These are phyloP conservation scores for Pungitius pungitius DNA, from an alignment of 2,113 vertebrate genomes.

Conservation along the genomic window DNA sequence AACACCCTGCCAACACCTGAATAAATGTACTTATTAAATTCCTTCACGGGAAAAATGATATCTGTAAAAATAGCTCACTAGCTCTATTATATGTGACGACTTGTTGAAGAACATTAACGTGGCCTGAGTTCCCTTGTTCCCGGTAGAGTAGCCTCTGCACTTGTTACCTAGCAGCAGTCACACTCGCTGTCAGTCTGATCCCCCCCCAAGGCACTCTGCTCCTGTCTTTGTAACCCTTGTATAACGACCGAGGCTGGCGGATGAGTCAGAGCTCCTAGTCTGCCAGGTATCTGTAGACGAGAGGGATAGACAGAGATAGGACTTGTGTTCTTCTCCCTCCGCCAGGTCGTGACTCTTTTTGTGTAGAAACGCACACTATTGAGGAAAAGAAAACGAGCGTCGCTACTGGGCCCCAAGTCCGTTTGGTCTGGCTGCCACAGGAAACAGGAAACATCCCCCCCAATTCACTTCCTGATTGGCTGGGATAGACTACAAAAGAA, in stretches of 20 bases:
- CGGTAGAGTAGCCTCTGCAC: conserved; percentile 21
- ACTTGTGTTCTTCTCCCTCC: conserved; percentile 3
- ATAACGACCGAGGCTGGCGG: conserved; percentile 50
- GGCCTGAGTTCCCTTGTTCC: conserved; percentile 18
- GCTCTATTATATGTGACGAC: conserved; percentile 3
- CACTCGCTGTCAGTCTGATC: conserved; percentile 38
- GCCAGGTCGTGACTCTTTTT: conserved; percentile 67
- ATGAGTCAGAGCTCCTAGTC: conserved; percentile 62
- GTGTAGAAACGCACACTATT: conserved; percentile 69
- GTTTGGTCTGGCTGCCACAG: conserved; percentile 79
- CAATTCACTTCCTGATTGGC: conserved; percentile 82
- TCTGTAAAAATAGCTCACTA: background rate
- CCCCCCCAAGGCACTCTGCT: conserved; percentile 44
- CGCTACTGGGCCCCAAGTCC: conserved; percentile 49
- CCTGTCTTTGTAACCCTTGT: conserved; percentile 56
- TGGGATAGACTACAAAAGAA: conserved; percentile 80
- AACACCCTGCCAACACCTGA: background rate
- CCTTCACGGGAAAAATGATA: background rate
- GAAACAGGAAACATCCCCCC: conserved; percentile 85
- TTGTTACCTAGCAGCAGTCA: conserved; percentile 59
- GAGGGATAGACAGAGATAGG: background rate
- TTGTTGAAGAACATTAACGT: conserved; percentile 11
- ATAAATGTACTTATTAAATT: background rate
- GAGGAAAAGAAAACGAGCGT: conserved; percentile 76
- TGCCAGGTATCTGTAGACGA: conserved; percentile 43